Evolutionary conservation across 1,140 invertebrate genomes (phyloP).

Genomic region (Asobara japonica): DNA sequence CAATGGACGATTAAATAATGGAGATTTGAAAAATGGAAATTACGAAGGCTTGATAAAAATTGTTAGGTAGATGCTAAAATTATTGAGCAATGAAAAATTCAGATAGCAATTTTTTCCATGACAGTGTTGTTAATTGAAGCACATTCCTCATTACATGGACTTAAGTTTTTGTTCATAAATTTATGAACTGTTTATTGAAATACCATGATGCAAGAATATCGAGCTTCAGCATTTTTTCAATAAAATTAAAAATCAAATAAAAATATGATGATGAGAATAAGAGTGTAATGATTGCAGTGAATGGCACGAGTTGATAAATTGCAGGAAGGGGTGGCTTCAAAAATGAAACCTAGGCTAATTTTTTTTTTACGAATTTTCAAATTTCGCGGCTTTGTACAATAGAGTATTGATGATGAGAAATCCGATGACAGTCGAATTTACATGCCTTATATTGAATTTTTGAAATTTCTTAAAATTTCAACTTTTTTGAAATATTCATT

Average conservation of each 20-base stretch:
- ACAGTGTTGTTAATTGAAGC: conserved; percentile 33
- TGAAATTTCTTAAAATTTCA: too few relatives aligned
- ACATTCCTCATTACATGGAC: conserved; percentile 32
- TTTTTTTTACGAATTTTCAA: too few relatives aligned
- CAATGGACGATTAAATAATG: conserved; percentile 15
- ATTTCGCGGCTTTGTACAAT: too few relatives aligned
- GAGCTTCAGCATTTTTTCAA: conserved; percentile 10
- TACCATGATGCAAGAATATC: neutral
- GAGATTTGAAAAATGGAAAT: neutral
- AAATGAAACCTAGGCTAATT: too few relatives aligned
- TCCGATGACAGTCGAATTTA: too few relatives aligned
- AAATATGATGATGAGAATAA: neutral
- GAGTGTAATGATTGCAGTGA: conserved; percentile 5
- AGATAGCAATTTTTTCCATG: conserved; percentile 24
- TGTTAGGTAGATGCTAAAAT: neutral
- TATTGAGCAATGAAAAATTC: conserved; percentile 21
- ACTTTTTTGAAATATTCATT: too few relatives aligned
- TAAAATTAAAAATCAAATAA: neutral
- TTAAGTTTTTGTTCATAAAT: conserved; percentile 6
- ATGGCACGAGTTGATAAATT: too few relatives aligned
- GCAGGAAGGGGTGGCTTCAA: too few relatives aligned
- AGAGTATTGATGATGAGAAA: too few relatives aligned
- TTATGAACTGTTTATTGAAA: neutral
- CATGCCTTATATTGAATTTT: too few relatives aligned
- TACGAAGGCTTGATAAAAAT: neutral